These are phyloP conservation scores for Rhabdornis inornatus DNA, from an alignment of 2,113 vertebrate species.

Conservation along the genomic window DNA sequence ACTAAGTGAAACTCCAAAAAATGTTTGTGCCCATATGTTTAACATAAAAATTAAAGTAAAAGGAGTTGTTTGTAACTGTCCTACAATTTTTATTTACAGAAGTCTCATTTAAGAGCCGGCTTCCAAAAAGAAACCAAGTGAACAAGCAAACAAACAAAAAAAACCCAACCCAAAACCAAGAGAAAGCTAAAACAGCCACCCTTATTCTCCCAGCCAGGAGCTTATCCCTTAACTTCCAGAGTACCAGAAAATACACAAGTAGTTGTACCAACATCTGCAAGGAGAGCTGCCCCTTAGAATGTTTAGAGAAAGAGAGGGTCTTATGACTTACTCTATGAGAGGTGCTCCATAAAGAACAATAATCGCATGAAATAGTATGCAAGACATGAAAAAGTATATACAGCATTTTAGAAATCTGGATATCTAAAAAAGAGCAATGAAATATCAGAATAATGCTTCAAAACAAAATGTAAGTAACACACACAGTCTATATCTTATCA, in stretches of 20 bases:
- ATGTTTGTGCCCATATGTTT: neutral
- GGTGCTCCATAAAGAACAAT: conserved; percentile 95
- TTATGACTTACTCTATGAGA: conserved; percentile 89
- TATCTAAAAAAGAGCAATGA: conserved; percentile 77
- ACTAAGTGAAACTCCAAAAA: neutral
- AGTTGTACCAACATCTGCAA: neutral
- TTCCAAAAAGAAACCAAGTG: neutral
- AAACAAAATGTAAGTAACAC: neutral
- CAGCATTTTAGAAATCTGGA: conserved; percentile 86
- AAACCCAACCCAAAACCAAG: neutral
- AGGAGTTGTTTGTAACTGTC: neutral
- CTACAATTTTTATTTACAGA: neutral
- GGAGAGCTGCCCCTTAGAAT: neutral
- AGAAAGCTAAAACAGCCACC: neutral
- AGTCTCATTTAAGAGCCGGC: neutral
- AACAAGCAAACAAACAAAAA: neutral
- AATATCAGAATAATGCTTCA: conserved; percentile 24
- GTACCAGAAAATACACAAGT: neutral
- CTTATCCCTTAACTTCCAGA: neutral
- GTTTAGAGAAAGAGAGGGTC: neutral
- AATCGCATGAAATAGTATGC: conserved; percentile 88
- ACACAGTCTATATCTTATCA: neutral
- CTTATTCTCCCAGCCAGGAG: neutral
- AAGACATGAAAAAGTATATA: conserved; percentile 90
- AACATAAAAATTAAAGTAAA: neutral